Evolutionary conservation across 2,113 vertebrate species (phyloP), one percentile per base, ranked within the genome.

Genomic region (Labrus mixtus): DNA sequence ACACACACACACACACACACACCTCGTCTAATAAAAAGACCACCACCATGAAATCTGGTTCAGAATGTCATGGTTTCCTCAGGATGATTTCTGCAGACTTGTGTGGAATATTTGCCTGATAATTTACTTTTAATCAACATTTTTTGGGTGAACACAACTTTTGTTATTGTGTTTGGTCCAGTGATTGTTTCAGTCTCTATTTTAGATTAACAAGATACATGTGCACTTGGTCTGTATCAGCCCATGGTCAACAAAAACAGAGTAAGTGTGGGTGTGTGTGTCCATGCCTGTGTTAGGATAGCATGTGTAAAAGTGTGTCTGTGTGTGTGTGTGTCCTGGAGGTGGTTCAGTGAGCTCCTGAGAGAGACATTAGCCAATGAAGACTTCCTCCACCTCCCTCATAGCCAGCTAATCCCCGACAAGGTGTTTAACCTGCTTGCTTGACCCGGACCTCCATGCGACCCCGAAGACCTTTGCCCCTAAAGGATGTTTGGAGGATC

Each of bases 391-490:
- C 74, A 68, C 45, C 73, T 83, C 81, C 75, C 77, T 85, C 80
- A 37, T 36, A 56, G 75, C 79, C 62, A 13, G 2, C 78, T 92
- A 91, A 93, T 92, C 88, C 88, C 81, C 17, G 53, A 89, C 90
- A 89, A 93, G 92, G 93, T 94, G 93, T 93, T 94, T 89, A 91
- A 93, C 92, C 88, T 90, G 78, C 76, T 84, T 55, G 78, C 84
- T 91, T 89, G 85, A 92, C 85, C 89, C 68, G 25, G 84, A 89
- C 85, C 88, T 77, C 76, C 50, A 65, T 87, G 77, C 85, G 88
- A 93, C 87, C 91, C 73, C 13, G 13, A n/a, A 6, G 72, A 90
- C 87, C 85, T 91, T 89, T 85, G 83, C 76, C 90, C 71, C 17
- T 4, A 80, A 80, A 29, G 82, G 86, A 76, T 63, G 81, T 67